Percentiles rank a stretch among this genome's conserved stretches.
Evolutionary conservation across 2,888 invertebrate species (phyloP).

Genomic region (Heteromurus nitidus): DNA sequence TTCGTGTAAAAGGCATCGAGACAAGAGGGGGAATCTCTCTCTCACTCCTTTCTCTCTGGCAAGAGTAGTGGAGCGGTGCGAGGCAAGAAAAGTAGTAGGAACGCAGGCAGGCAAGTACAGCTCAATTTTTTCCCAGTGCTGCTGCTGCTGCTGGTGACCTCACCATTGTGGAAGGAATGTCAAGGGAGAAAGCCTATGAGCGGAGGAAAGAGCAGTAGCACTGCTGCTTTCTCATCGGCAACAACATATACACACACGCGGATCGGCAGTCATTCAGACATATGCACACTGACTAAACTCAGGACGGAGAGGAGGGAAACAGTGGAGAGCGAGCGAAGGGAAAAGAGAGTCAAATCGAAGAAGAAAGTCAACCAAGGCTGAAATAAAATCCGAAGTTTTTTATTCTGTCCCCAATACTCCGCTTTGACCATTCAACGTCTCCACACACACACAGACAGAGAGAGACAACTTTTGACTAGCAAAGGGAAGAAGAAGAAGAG

Average conservation of each 20-base stretch:
- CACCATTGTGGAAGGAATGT: constrained; percentile 64
- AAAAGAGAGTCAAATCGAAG: constrained; percentile 16
- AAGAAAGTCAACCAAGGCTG: background rate
- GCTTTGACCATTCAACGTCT: constrained; percentile 8
- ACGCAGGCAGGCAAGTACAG: constrained; percentile 36
- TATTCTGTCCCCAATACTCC: constrained; percentile 28
- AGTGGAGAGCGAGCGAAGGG: background rate
- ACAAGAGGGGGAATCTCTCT: constrained; percentile 11
- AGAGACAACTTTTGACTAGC: constrained; percentile 9
- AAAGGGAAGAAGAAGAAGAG: constrained; percentile 4
- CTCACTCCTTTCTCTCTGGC: no score
- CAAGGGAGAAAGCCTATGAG: constrained; percentile 60
- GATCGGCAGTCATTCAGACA: constrained; percentile 41
- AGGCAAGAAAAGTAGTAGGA: background rate
- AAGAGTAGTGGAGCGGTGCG: constrained; percentile 1
- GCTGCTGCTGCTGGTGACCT: constrained; percentile 52
- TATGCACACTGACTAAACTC: constrained; percentile 27
- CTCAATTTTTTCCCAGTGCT: constrained; percentile 38
- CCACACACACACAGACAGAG: no score
- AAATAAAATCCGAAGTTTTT: constrained; percentile 43
- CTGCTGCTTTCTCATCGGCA: constrained; percentile 60
- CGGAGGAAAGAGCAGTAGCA: constrained; percentile 60
- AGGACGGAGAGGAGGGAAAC: constrained; percentile 20
- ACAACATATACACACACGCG: constrained; percentile 53
- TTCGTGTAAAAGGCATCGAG: background rate